Base-by-base conservation (phyloP, 2,888 invertebrate species). In the Eucera pruinosa region DNA sequence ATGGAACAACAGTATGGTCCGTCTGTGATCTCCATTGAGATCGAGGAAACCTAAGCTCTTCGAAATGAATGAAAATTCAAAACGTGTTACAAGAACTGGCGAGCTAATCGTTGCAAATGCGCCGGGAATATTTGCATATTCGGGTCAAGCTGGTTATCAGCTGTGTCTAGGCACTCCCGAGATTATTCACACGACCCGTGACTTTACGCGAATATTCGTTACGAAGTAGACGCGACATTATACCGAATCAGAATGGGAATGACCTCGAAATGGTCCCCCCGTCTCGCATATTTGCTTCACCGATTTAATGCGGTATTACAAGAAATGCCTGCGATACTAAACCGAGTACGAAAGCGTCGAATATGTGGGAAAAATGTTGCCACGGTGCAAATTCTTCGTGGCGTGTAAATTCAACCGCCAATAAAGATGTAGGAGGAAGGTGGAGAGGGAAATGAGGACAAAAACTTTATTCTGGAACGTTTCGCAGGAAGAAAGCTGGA, bases 61-160 rank as follows among this genome's bases (percentile, higher is more conserved):
- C 15, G 27, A 3, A 41, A 23, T 30, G 15, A 47, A 70, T 47
- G 70, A 78, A 65, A 70, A 60, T 52, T 47, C 27, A 4, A 9
- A 7, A 13, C 33, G 50, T 2, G 50, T 39, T 60, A 41, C 60
- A 41, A 61, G 30, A 60, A 45, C 13, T 20, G 36, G 3, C 33
- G 6, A 15, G 52, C 39, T 72, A 68, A 68, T 68, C 69, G 58
- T 52, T n/a, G 43, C 47, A 48, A 60, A 60, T 36, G 36, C 47
- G 23, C 7, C 27, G 5, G 18, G 27, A 47, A 39, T 58, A 68
- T 60, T 60, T 68, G 54, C 58, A 68, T 72, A 65, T 57, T 55
- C 66, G 48, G 70, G 67, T 47, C 55, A 48, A 66, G 67, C 55
- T 39, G 55, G 55, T 70, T 70, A 66, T 70, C 70, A 55, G 39